Conservation (phyloP, 2,797 vertebrate genomes). For the Melanotaenia nigrans region DNA sequence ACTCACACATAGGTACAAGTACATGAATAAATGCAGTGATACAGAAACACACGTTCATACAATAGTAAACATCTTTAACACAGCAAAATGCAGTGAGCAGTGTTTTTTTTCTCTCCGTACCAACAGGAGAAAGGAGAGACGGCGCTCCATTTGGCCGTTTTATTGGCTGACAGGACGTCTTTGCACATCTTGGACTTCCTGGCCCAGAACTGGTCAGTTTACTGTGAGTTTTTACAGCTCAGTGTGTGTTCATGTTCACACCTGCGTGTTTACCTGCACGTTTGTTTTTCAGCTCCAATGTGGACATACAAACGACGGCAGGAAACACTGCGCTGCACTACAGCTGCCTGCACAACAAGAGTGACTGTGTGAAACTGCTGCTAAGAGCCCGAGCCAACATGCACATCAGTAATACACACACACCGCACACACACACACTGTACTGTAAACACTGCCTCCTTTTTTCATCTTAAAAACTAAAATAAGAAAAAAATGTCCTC, state of each 20-base stretch:
- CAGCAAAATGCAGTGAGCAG: neutral
- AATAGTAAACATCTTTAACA: neutral
- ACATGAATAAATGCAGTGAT: neutral
- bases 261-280: neutral
- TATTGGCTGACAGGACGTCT: slow-evolving; percentile 85
- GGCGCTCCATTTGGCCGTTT: slow-evolving; percentile 85
- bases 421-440: neutral
- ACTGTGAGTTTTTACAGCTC: neutral
- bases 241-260: neutral
- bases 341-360: slow-evolving; percentile 87
- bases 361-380: slow-evolving; percentile 86
- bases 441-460: no score
- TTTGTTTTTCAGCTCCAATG: slow-evolving; percentile 73
- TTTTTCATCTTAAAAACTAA: no score
- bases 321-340: slow-evolving; percentile 88
- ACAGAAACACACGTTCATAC: neutral
- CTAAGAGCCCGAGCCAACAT: slow-evolving; percentile 85
- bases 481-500: no score
- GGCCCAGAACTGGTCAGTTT: slow-evolving; percentile 81
- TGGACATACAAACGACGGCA: slow-evolving; percentile 76
- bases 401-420: slow-evolving; percentile 79
- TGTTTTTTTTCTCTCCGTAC: slow-evolving; percentile 30
- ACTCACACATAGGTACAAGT: neutral
- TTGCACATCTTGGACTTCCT: slow-evolving; percentile 89
- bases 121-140: slow-evolving; percentile 87